Evolutionary conservation across 2,797 vertebrate species (phyloP), one percentile per base, ranked within the genome.

Genomic region (Anolis apletophallus): DNA sequence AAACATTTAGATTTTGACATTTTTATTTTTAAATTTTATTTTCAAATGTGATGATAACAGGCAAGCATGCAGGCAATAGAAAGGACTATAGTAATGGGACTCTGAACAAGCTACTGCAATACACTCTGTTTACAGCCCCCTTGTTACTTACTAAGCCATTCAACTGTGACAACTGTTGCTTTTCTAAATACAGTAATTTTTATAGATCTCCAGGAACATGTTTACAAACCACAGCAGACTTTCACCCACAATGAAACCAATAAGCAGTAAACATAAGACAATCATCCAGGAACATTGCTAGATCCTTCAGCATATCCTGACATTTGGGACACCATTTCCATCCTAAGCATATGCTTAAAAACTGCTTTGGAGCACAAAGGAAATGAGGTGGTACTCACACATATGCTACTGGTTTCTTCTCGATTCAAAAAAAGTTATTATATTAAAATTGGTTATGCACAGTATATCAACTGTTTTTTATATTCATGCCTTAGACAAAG

Each of bases 51-150:
- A 92, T 88, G 91, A 85, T 90, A 92, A 92, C 61, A 76, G 46
- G n/a, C 91, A 81, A 93, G 75, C 78, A 80, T 93, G 73, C 76
- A 80, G 88, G 61, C 67, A 85, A 3, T 83, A 87, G 92, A 89
- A 77, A 92, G 93, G 93, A 89, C 91, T 90, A 88, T 40, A 88
- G 93, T 93, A 92, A 92, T 76, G 88, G 93, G 95, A 92, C 93
- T 80, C 83, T 74, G 91, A 74, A 91, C 88, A 88, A 91, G 93
- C 88, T 94, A 91, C 91, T 88, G 94, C 93, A 88, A 93, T 93
- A 92, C 91, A 93, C 95, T 95, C 95, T 95, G 94, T 95, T 95
- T 96, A 94, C 94, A 94, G 85, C 83, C 61, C 81, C 5, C 73
- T 80, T 88, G 94, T 91, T 90, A 91, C 94, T 94, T 94, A 94